Evolutionary conservation across 2,797 vertebrate species (phyloP), one percentile per base, ranked within the genome.

Genomic region (Macropus fuliginosus): DNA sequence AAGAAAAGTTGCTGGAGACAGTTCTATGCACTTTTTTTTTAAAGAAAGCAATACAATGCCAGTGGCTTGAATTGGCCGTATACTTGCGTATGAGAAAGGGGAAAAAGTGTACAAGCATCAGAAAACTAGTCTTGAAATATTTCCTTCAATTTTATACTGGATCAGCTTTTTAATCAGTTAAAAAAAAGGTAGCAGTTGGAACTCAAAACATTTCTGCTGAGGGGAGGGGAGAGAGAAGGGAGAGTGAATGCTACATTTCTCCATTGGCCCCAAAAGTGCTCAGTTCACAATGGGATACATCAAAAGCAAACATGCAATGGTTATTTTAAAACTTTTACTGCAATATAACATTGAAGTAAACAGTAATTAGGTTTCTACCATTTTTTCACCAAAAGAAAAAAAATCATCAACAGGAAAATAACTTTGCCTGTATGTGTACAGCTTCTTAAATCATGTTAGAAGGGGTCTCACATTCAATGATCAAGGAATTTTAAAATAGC

Each of bases 261-360:
- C 98, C 98, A 97, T 95, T 98, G 98, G 98, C 98, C 98, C 98
- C 98, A 97, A 97, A 97, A 98, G 98, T 98, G 98, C 97, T 98
- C 96, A 98, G 93, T 98, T 98, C 98, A 99, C 97, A 97, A 98
- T 96, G 95, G 96, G 98, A 98, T 98, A 98, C 98, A 98, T 98
- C 98, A 98, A 99, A 99, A 98, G 96, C 98, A 99, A 99, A 99
- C 98, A 98, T 98, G 98, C 98, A 98, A 98, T 96, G 95, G 96
- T 98, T 98, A 97, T 98, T 99, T 99, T 95, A 98, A 98, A 99
- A 98, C 96, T 97, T 99, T 98, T 98, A 99, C 99, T 99, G 98
- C 98, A 98, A 99, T 98, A 66, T 98, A 98, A 99, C 98, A 99
- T 97, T 97, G 97, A 98, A 98, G 97, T 98, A 98, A 98, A 98